phyloP scores from a whole-genome alignment of 2,888 invertebrate species.

The Sabellastarte sp. region DNA sequence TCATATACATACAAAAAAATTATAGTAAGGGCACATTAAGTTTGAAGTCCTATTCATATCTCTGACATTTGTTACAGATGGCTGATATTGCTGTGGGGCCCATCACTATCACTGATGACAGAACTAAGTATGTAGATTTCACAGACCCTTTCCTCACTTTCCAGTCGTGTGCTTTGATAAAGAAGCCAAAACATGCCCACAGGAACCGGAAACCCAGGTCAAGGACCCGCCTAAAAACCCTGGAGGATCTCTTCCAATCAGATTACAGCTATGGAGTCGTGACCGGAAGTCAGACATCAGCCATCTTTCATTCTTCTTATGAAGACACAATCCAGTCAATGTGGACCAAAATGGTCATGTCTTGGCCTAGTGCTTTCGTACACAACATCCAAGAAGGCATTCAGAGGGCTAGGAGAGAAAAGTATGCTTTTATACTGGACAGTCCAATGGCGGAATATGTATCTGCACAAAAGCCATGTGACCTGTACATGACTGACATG shows the following conservation, averaged over 20 bases:
- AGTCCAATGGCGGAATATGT: slow-evolving; percentile 29
- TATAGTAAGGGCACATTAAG: too few relatives aligned
- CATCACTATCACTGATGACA: slow-evolving; percentile 19
- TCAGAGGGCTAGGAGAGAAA: slow-evolving; percentile 21
- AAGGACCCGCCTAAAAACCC: slow-evolving; percentile 9
- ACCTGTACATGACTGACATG: slow-evolving; percentile 31
- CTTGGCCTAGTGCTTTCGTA: slow-evolving; percentile 27
- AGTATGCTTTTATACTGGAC: slow-evolving; percentile 30
- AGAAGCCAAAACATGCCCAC: slow-evolving; percentile 5
- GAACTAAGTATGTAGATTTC: slow-evolving; percentile 24
- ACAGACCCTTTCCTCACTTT: slow-evolving; percentile 29
- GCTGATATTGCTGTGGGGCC: slow-evolving; percentile 31
- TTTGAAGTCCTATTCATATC: too few relatives aligned
- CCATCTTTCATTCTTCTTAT: slow-evolving; percentile 12
- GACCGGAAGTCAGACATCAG: slow-evolving; percentile 13
- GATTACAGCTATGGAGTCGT: slow-evolving; percentile 24
- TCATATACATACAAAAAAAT: too few relatives aligned
- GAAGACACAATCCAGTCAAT: slow-evolving; percentile 12
- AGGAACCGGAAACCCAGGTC: background rate
- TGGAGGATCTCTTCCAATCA: slow-evolving; percentile 20
- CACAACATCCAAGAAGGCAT: slow-evolving; percentile 27
- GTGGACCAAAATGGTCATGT: slow-evolving; percentile 21
- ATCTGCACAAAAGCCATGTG: slow-evolving; percentile 26
- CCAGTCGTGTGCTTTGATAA: slow-evolving; percentile 25
- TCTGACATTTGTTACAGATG: too few relatives aligned